These are phyloP conservation scores for Reinhardtius hippoglossoides DNA, from an alignment of 2,113 vertebrate species.

Conservation along the genomic window DNA sequence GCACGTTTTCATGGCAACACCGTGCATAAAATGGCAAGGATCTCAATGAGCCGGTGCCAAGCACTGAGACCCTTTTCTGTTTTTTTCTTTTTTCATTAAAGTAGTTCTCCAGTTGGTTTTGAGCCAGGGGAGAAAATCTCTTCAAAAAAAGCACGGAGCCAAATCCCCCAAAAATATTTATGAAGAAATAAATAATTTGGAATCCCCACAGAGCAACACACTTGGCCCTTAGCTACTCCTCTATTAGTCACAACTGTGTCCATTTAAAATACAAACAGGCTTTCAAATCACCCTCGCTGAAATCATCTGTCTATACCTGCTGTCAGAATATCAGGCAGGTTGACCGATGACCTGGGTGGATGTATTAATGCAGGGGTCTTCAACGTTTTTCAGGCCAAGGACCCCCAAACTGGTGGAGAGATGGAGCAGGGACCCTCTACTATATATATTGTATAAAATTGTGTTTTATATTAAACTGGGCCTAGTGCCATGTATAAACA, in stretches of 20 bases:
- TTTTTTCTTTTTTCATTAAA: conserved; percentile 65
- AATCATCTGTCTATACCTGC: not conserved
- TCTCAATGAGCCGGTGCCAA: conserved; percentile 56
- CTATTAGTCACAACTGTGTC: conserved; percentile 35
- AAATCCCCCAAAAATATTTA: conserved; percentile 52
- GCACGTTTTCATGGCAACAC: conserved; percentile 58
- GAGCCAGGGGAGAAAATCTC: conserved; percentile 56
- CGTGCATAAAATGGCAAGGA: conserved; percentile 57
- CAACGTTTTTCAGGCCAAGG: too few relatives aligned
- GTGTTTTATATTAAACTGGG: too few relatives aligned
- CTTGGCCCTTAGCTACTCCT: conserved; percentile 17
- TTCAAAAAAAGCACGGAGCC: conserved; percentile 43
- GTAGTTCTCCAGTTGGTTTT: conserved; percentile 46
- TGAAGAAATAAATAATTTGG: conserved; percentile 60
- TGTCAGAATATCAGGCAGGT: not conserved
- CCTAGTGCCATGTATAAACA: too few relatives aligned
- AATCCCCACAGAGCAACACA: conserved; percentile 50
- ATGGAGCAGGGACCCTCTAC: too few relatives aligned
- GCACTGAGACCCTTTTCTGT: conserved; percentile 17
- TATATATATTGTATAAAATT: too few relatives aligned
- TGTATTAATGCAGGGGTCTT: too few relatives aligned
- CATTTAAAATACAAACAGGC: conserved; percentile 1
- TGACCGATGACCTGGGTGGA: not conserved
- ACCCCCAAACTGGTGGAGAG: too few relatives aligned
- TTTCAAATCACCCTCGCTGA: not conserved